Base-by-base conservation (phyloP, 1,140 invertebrate species). In the Meloidogyne floridensis region DNA sequence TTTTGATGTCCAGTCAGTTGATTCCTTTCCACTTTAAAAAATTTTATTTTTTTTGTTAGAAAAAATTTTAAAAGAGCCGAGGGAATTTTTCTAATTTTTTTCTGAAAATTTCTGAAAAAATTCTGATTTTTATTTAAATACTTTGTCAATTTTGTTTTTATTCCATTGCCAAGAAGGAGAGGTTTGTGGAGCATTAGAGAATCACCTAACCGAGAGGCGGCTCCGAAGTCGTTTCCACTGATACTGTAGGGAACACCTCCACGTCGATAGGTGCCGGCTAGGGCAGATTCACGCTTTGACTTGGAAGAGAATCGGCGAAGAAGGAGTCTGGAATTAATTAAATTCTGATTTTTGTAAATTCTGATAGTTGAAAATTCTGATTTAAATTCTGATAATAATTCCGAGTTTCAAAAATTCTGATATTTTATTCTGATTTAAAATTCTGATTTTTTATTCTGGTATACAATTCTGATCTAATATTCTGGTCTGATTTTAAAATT, bases 141-240 rank as follows among this genome's bases (percentile, higher is more conserved):
- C 59, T 65, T 65, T 65, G 59, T 65, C n/a, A 65, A 65, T 65
- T 65, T 65, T 65, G 59, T n/a, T n/a, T 65, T 15, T 15, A 65
- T 65, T 65, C 59, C 59, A 65, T 65, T 65, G 59, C 59, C 59
- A 65, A 65, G 56, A 15, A 59, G 59, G 59, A 65, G 59, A 65
- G 59, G 59, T 65, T 65, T 65, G 15, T 65, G 59, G 59, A 65
- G 59, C 59, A 65, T n/a, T 72, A 79, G 51, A 8, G 75, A 69
- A 43, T 76, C 77, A 51, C 65, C 77, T 47, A 79, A 79, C 77
- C 77, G 77, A 70, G 18, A 47, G 69, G 56, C 79, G 7, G 20
- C 32, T 9, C 53, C 75, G 47, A 72, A 72, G 53, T 69, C 79
- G 81, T 82, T 82, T 11, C 65, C 76, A 42, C 56, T 78, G 56